Base-by-base conservation (phyloP, 2,888 invertebrate genomes). In the Nymphalis urticae region DNA sequence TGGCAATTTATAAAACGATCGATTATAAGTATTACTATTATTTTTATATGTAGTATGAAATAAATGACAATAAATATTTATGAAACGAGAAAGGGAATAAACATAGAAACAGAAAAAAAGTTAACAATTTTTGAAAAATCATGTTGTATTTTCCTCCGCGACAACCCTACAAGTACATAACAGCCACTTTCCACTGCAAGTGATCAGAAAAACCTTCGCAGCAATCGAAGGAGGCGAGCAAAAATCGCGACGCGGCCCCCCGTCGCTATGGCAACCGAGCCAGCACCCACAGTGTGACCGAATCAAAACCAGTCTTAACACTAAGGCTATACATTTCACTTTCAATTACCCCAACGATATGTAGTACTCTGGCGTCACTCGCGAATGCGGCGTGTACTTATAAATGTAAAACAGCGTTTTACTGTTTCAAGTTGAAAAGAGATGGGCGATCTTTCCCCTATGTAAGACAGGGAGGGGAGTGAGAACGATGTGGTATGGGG, bases 401-500 rank as follows among this genome's bases (percentile, higher is more conserved):
- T 92, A 92, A 92, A 92, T 93, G 92, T 93, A 92, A 92, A 92
- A 91, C 92, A 88, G 77, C 79, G 85, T 85, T 89, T 88, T 85
- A 79, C 80, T 74, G 81, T 72, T 75, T 66, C 73, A 73, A 74
- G 72, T 75, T 68, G 62, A 69, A 73, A 73, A 65, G 75, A 73
- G 79, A 77, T 69, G 72, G 76, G 70, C 71, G 71, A 64, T 73
- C 72, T 74, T 64, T 74, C 71, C 67, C 69, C 72, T 72, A 75
- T 69, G 75, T 66, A 65, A 69, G 75, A 77, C 68, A 74, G 73
- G 75, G 77, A 74, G 72, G 72, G 54, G 32, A 42, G 42, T 27
- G 51, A 51, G 17, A n/a, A 66, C 73, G 67, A 65, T 67, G 68
- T 58, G 73, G 72, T 64, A 64, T 54, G 75, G 69, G 74, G 75